Evolutionary conservation across 2,113 vertebrate species (phyloP).

Genomic region (Globicephala melas): DNA sequence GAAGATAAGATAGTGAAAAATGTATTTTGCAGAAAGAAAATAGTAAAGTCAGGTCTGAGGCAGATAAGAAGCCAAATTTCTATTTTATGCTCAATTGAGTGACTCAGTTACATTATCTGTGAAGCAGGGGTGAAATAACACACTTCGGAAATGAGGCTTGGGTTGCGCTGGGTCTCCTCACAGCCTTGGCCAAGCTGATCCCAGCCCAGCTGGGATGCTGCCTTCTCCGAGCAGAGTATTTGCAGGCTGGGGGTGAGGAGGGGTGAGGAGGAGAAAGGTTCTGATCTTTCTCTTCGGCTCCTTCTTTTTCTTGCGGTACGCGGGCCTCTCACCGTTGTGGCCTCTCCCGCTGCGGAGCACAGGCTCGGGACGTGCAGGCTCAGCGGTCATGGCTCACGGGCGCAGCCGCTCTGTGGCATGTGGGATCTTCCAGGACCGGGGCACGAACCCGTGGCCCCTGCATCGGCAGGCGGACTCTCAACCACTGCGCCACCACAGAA

Average conservation of each 20-base stretch:
- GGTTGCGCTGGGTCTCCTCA: conserved; percentile 28
- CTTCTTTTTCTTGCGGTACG: no score
- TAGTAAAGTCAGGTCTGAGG: conserved; percentile 86
- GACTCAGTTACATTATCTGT: conserved; percentile 87
- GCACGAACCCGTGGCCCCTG: no score
- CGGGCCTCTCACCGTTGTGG: no score
- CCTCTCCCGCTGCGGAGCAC: no score
- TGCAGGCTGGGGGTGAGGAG: neutral
- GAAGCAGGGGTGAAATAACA: conserved; percentile 85
- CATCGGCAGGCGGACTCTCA: no score
- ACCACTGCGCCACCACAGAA: no score
- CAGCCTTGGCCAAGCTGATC: conserved; percentile 35
- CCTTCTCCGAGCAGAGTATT: neutral
- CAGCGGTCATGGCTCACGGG: no score
- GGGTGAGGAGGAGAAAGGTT: neutral
- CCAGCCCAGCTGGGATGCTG: neutral
- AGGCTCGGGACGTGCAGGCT: no score
- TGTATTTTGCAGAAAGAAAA: conserved; percentile 89
- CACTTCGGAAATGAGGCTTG: conserved; percentile 78
- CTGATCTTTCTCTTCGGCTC: neutral
- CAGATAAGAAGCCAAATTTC: conserved; percentile 89
- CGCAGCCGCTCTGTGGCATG: no score
- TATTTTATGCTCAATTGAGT: conserved; percentile 89
- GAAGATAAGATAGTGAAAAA: conserved; percentile 91
- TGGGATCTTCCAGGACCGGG: no score